Percentiles rank a stretch among this genome's conserved stretches.
phyloP scores from a whole-genome alignment of 2,113 vertebrate genomes.

The Condylura cristata region DNA sequence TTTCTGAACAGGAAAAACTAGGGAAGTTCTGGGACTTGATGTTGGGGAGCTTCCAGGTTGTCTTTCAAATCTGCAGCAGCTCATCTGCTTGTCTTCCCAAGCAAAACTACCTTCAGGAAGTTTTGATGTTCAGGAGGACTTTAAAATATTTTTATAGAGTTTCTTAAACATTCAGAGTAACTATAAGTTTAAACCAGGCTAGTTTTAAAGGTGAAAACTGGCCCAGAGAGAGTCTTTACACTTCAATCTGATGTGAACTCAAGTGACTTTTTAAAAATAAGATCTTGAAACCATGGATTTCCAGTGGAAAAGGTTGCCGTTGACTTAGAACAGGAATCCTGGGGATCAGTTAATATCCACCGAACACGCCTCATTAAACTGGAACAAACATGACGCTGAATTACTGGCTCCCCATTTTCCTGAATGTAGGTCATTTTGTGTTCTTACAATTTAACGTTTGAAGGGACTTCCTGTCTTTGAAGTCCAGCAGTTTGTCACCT shows the following conservation, averaged over 20 bases:
- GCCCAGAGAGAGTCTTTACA: neutral
- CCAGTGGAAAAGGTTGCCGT: conserved; percentile 49
- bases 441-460: conserved; percentile 60
- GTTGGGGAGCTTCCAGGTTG: neutral
- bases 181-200: conserved; percentile 61
- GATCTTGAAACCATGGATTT: conserved; percentile 62
- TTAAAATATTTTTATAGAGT: conserved; percentile 37
- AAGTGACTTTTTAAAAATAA: conserved; percentile 37
- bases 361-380: conserved; percentile 75
- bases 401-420: conserved; percentile 71
- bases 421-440: conserved; percentile 73
- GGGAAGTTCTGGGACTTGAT: neutral
- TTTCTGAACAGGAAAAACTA: neutral
- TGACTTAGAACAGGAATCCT: conserved; percentile 40
- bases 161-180: conserved; percentile 57
- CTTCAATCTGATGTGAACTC: conserved; percentile 61
- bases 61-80: neutral
- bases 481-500: conserved; percentile 69
- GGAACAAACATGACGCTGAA: conserved; percentile 77
- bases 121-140: conserved; percentile 26
- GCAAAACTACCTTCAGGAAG: neutral
- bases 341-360: conserved; percentile 69
- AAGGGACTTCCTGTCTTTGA: conserved; percentile 80
- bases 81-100: conserved; percentile 34
- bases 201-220: conserved; percentile 6